Evolutionary conservation across 2,113 vertebrate species (phyloP), one percentile per base, ranked within the genome.

Genomic region (Microtus montanus): DNA sequence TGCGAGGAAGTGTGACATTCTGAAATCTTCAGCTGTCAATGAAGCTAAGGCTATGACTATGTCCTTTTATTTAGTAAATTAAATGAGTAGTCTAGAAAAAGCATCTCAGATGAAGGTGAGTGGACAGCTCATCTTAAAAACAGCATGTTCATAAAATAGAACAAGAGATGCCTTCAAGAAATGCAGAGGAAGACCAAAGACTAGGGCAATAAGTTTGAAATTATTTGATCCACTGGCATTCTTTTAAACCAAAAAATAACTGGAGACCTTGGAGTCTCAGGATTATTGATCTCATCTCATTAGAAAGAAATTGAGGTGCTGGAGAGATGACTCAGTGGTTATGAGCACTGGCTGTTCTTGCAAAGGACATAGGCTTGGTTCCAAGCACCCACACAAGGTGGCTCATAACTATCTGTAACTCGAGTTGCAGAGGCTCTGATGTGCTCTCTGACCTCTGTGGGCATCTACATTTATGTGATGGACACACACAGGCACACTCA

Each of bases 171-270:
- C 22, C 80, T 71, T 61, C 28, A 73, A 54, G 70, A 92, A 90
- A 78, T 70, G 90, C 84, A 92, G 5, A 80, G 61, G 86, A 80
- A 91, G 61, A 70, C 47, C 87, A 93, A 93, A 93, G 44, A 89
- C 78, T 68, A 90, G 35, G 68, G 20, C 49, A 89, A 89, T 74
- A n/a, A 88, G 86, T 95, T 88, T 68, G 83, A 96, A 95, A 85
- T 82, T 52, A 93, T 54, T 82, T 82, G 52, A 92, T 77, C 24
- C 24, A 68, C 19, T 95, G 77, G 14, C 75, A 95, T 82, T 92
- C 93, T 85, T 93, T 93, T 71, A 93, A 52, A 44, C 63, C 63
- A 90, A 90, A 96, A 88, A 84, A 6, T 28, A 92, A 95, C n/a
- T 95, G 13, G 77, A 90, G 85, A 75, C 6, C 88, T 84, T 74